phyloP scores from a whole-genome alignment of 37 sponge, comb jelly and placozoan genomes.

The Amphimedon queenslandica region DNA sequence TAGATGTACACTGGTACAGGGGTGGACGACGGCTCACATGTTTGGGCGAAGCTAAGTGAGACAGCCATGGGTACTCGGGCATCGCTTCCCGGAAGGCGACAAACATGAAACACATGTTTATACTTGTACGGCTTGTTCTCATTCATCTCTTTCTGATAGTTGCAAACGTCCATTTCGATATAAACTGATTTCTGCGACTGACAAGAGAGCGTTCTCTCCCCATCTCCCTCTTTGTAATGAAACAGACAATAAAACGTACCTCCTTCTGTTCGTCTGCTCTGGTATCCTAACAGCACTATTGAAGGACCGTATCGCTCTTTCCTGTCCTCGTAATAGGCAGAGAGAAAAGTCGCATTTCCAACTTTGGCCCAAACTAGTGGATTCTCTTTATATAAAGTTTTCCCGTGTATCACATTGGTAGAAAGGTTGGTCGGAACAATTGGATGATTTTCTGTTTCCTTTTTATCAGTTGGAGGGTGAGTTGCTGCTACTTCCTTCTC shows the following conservation, averaged over 20 bases:
- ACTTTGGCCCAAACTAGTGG: too few relatives aligned
- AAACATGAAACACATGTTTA: too few relatives aligned
- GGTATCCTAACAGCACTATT: slow-evolving; percentile 16
- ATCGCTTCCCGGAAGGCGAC: background rate
- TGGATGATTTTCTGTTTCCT: too few relatives aligned
- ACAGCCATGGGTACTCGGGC: background rate
- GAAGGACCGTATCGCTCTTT: background rate
- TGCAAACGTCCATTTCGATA: background rate
- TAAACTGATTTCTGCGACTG: background rate
- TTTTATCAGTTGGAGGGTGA: too few relatives aligned
- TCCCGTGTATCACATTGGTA: too few relatives aligned
- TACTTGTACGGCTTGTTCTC: too few relatives aligned
- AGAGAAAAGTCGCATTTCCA: slow-evolving; percentile 3
- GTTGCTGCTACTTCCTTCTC: too few relatives aligned
- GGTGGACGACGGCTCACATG: background rate
- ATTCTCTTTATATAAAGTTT: too few relatives aligned
- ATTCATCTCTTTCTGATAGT: too few relatives aligned
- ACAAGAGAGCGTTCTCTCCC: too few relatives aligned
- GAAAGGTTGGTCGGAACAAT: too few relatives aligned
- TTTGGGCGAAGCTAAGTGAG: background rate
- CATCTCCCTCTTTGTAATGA: too few relatives aligned
- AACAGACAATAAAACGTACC: background rate
- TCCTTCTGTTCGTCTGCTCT: background rate
- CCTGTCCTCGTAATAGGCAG: slow-evolving; percentile 21
- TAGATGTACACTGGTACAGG: background rate